Evolutionary conservation across 2,797 vertebrate species (phyloP).

Genomic region (Cottoperca gobio): DNA sequence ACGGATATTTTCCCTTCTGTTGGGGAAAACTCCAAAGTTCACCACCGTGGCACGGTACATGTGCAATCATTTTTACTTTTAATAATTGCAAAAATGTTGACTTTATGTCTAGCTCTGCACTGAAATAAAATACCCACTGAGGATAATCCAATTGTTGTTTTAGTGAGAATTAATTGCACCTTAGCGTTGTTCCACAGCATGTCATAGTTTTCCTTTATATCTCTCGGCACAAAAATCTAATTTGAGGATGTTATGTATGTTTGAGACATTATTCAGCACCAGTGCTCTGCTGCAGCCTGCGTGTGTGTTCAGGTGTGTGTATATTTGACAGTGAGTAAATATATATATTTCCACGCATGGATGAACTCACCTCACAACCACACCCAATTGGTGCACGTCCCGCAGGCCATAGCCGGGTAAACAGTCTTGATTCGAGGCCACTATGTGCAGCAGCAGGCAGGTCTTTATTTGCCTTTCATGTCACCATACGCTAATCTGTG

Average conservation of each 20-base stretch:
- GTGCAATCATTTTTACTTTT: not conserved
- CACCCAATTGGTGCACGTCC: constrained; percentile 37
- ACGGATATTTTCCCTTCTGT: constrained; percentile 36
- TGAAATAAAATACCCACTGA: not conserved
- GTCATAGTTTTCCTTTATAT: constrained; percentile 7
- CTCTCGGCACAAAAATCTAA: constrained; percentile 20
- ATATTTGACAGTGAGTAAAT: constrained; percentile 44
- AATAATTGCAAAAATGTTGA: not conserved
- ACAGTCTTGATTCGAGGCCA: constrained; percentile 38
- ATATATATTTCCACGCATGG: constrained; percentile 54
- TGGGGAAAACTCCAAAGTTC: constrained; percentile 15
- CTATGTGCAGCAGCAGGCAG: constrained; percentile 26
- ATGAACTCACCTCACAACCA: constrained; percentile 49
- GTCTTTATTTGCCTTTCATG: constrained; percentile 53
- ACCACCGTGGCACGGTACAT: not conserved
- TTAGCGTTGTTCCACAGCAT: constrained; percentile 12
- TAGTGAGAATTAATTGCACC: constrained; percentile 8
- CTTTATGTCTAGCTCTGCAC: not conserved
- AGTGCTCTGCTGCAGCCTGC: not conserved
- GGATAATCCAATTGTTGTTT: constrained; percentile 2
- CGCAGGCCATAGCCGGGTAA: constrained; percentile 38
- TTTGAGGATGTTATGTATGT: constrained; percentile 22
- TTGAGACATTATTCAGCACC: constrained; percentile 24
- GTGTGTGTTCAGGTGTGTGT: constrained; percentile 19
- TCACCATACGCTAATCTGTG: constrained; percentile 35